Conservation (phyloP, 2,797 vertebrate species). For the Linurgus olivaceus region DNA sequence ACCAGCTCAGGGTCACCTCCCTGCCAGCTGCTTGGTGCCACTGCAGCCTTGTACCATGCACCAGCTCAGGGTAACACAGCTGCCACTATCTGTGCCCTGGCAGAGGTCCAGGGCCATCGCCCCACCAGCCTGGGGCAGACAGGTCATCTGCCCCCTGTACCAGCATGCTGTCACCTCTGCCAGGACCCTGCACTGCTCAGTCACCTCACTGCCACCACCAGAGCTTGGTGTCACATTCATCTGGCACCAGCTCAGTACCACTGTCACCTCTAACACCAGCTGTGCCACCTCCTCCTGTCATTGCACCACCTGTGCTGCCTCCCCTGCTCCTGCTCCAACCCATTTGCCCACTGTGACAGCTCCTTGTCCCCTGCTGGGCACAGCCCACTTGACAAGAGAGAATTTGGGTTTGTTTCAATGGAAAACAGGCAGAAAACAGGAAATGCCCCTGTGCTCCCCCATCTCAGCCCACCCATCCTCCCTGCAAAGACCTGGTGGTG, state of each 20-base stretch:
- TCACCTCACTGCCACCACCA: background rate
- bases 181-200: background rate
- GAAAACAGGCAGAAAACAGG: background rate
- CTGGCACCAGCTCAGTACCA: background rate
- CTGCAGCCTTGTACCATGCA: background rate
- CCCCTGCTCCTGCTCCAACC: background rate
- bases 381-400: background rate
- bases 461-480: background rate
- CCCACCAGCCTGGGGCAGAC: background rate
- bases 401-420: fast-evolving
- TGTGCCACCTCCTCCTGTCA: background rate
- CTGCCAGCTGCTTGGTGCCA: background rate
- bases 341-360: background rate
- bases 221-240: background rate
- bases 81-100: background rate
- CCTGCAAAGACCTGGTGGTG: background rate
- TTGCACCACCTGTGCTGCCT: background rate
- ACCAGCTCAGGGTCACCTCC: background rate
- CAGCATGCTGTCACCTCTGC: background rate
- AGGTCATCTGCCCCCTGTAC: background rate
- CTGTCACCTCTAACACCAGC: background rate
- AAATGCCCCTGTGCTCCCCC: background rate
- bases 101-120: background rate
- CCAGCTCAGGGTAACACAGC: background rate
- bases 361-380: background rate